Conservation (phyloP, 2,797 vertebrate species). For the Oryzias dopingdopingensis region DNA sequence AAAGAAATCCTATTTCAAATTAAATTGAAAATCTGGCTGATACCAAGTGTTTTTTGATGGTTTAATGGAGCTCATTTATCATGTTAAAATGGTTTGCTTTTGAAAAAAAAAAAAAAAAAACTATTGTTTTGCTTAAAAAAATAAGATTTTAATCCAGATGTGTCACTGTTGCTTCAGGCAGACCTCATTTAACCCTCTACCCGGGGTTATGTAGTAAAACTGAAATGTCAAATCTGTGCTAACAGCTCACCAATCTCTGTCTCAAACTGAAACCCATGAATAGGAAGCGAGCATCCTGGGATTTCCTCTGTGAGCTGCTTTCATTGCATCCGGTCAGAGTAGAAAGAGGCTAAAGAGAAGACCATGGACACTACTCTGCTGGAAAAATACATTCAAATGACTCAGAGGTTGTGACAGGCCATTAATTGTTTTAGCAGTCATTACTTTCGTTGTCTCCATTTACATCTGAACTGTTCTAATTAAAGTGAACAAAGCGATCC, state of each 20-base stretch:
- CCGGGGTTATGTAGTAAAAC: slow-evolving; percentile 33
- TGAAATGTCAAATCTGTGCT: slow-evolving; percentile 61
- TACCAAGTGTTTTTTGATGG: slow-evolving; percentile 5
- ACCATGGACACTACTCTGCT: slow-evolving; percentile 18
- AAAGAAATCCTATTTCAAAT: background rate
- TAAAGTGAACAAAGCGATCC: slow-evolving; percentile 64
- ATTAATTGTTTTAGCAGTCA: slow-evolving; percentile 66
- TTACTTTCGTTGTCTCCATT: slow-evolving; percentile 65
- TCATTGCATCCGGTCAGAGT: slow-evolving; percentile 5
- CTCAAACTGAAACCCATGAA: slow-evolving; percentile 21
- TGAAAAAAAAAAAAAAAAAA: slow-evolving; percentile 13
- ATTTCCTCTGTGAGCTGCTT: slow-evolving; percentile 15
- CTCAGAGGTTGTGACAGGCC: slow-evolving; percentile 55
- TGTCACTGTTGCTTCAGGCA: slow-evolving; percentile 40
- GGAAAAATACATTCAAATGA: slow-evolving; percentile 43
- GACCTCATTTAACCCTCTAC: slow-evolving; percentile 21
- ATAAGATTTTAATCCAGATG: slow-evolving; percentile 27
- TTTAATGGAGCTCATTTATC: slow-evolving; percentile 26
- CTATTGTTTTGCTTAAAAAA: slow-evolving; percentile 25
- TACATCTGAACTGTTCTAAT: slow-evolving; percentile 70
- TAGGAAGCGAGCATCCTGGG: slow-evolving; percentile 2
- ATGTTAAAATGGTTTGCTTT: slow-evolving; percentile 34
- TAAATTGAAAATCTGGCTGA: slow-evolving; percentile 12
- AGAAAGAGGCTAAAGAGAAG: slow-evolving; percentile 14
- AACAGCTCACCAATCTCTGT: slow-evolving; percentile 54